Conservation (phyloP, 2,113 vertebrate species). For the Grus americana region DNA sequence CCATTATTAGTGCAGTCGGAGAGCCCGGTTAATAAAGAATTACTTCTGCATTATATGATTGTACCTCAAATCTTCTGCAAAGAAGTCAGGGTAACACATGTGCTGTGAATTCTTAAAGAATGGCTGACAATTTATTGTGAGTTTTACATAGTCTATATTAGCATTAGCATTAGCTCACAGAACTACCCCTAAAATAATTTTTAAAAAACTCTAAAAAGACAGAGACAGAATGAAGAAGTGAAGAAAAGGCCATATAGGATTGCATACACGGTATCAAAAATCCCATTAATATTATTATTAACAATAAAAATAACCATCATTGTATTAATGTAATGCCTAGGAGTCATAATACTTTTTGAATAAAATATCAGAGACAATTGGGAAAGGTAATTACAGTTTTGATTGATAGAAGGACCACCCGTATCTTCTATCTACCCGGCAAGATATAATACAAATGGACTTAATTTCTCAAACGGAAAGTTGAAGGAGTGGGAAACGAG, state of each 20-base stretch:
- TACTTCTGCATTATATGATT: constrained; percentile 50
- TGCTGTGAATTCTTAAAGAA: constrained; percentile 43
- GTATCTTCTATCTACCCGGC: neutral
- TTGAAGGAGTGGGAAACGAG: neutral
- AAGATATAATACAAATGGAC: neutral
- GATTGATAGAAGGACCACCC: constrained; percentile 56
- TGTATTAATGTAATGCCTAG: constrained; percentile 9
- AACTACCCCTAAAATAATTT: neutral
- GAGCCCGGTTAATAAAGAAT: constrained; percentile 56
- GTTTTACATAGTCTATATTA: neutral
- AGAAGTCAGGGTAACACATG: constrained; percentile 14
- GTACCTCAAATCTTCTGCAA: constrained; percentile 45
- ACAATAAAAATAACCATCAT: constrained; percentile 50
- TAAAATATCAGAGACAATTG: constrained; percentile 27
- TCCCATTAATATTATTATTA: constrained; percentile 36
- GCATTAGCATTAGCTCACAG: neutral
- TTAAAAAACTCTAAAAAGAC: neutral
- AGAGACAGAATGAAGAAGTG: constrained; percentile 28
- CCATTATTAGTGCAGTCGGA: constrained; percentile 51
- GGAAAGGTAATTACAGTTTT: constrained; percentile 50
- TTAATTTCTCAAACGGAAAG: constrained; percentile 20
- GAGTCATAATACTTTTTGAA: constrained; percentile 38
- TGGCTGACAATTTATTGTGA: constrained; percentile 20
- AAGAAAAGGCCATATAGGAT: constrained; percentile 4
- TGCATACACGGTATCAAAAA: neutral